phyloP scores from a whole-genome alignment of 2,797 vertebrate species.

The Nannoperca obscura region DNA sequence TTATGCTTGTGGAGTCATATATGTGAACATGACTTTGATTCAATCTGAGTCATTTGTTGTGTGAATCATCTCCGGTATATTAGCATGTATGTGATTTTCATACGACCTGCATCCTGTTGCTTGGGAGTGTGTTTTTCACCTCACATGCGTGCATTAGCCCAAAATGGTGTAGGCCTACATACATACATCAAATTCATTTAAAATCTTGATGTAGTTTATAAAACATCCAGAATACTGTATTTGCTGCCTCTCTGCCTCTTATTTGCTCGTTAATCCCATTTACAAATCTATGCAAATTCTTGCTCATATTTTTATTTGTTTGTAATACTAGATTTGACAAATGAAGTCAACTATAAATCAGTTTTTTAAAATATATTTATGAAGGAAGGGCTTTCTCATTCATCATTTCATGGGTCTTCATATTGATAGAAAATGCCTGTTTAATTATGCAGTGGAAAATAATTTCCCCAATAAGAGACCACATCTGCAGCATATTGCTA shows the following conservation, averaged over 20 bases:
- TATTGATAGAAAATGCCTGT: constrained; percentile 20
- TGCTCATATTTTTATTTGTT: constrained; percentile 9
- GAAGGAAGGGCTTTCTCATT: background rate
- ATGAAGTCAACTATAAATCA: constrained; percentile 16
- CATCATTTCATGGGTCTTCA: background rate
- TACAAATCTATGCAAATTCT: constrained; percentile 8
- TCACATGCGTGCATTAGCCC: constrained; percentile 30
- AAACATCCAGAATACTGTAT: constrained; percentile 10
- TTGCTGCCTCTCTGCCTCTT: background rate
- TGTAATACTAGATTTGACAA: background rate
- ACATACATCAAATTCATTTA: constrained; percentile 53
- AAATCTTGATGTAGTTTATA: constrained; percentile 19
- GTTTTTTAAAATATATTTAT: background rate
- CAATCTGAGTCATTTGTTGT: constrained; percentile 54
- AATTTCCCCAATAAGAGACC: constrained; percentile 39
- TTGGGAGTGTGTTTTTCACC: constrained; percentile 25
- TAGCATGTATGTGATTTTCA: constrained; percentile 44
- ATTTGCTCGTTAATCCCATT: constrained; percentile 32
- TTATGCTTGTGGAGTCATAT: constrained; percentile 48
- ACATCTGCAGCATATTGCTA: constrained; percentile 41
- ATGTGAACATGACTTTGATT: constrained; percentile 55
- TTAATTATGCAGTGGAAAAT: constrained; percentile 31
- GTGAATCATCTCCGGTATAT: constrained; percentile 52
- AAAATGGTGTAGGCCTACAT: constrained; percentile 27
- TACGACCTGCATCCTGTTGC: constrained; percentile 38